Conservation (phyloP, 2,113 vertebrate genomes). For the Prionailurus viverrinus region DNA sequence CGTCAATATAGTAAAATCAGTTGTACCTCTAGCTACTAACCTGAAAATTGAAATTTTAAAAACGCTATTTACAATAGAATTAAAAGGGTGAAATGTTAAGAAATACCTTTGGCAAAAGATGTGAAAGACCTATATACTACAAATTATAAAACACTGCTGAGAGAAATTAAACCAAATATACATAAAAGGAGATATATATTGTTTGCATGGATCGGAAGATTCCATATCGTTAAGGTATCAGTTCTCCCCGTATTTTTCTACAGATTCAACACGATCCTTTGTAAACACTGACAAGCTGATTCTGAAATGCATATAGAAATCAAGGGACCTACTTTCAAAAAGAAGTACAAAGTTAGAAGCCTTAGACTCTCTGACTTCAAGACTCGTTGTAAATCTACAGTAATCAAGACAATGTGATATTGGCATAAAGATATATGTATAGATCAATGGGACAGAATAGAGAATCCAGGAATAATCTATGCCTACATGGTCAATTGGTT, state of each 20-base stretch:
- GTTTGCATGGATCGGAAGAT: neutral
- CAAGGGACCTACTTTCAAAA: constrained; percentile 9
- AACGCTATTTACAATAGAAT: neutral
- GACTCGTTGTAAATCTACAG: neutral
- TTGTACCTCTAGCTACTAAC: neutral
- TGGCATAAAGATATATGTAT: neutral
- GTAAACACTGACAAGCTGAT: constrained; percentile 15
- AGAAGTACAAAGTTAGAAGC: neutral
- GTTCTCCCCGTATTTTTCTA: neutral
- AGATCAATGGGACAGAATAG: neutral
- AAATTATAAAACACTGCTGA: neutral
- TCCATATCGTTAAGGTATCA: neutral
- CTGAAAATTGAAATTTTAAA: neutral
- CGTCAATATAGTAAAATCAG: neutral
- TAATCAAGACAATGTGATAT: neutral
- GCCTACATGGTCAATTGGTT: neutral
- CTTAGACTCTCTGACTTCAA: neutral
- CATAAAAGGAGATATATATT: neutral
- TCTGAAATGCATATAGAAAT: constrained; percentile 12
- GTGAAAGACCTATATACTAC: neutral
- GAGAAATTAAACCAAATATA: constrained; percentile 12
- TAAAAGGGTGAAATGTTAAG: neutral
- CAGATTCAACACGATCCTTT: neutral
- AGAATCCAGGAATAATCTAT: neutral
- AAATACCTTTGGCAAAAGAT: constrained; percentile 1